Evolutionary conservation across 2,113 vertebrate genomes (phyloP).

Genomic region (Spizaetus ornatus): DNA sequence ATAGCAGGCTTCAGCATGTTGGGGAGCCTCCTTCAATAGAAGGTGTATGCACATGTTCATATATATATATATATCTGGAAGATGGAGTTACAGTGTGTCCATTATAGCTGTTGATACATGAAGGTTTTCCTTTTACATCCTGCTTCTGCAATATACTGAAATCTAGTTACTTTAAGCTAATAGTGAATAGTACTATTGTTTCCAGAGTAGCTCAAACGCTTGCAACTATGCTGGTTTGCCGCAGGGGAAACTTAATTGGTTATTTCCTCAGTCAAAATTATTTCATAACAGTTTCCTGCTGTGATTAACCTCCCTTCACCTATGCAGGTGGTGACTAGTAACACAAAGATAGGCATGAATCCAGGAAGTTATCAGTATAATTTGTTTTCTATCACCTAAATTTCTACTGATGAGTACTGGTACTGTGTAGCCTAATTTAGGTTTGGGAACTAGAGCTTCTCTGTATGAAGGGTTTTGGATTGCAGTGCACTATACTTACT

Average conservation of each 20-base stretch:
- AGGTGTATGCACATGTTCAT: background rate
- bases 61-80: background rate
- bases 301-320: constrained; percentile 28
- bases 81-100: background rate
- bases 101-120: background rate
- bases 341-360: background rate
- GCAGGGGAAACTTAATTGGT: background rate
- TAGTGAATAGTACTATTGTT: background rate
- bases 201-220: background rate
- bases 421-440: background rate
- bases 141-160: background rate
- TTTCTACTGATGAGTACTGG: background rate
- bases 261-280: constrained; percentile 20
- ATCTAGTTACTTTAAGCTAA: background rate
- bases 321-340: background rate
- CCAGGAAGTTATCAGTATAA: background rate
- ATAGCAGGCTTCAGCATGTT: background rate
- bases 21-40: background rate
- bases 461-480: background rate
- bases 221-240: background rate
- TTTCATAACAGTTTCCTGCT: constrained; percentile 14
- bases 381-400: background rate
- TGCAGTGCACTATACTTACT: background rate
- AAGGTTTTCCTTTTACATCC: background rate
- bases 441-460: background rate